These are phyloP conservation scores for Rhinoptilus africanus DNA, from an alignment of 2,113 vertebrate species.

Conservation along the genomic window DNA sequence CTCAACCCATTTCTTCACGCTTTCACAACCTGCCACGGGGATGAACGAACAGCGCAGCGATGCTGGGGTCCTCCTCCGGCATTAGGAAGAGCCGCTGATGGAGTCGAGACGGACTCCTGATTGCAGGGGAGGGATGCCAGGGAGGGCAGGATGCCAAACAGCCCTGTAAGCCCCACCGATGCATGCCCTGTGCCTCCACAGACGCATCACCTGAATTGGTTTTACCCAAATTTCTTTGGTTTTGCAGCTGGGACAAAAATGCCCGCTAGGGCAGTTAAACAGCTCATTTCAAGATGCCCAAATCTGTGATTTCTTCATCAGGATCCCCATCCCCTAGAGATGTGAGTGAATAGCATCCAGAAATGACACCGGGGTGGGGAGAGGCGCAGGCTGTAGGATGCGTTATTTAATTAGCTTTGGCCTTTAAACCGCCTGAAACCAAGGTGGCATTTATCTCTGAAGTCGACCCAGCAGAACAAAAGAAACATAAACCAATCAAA, in stretches of 20 bases:
- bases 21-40: background rate
- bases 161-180: background rate
- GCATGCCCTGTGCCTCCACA: rapidly evolving
- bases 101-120: background rate
- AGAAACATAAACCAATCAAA: background rate
- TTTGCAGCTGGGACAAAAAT: background rate
- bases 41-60: background rate
- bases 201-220: rapidly evolving
- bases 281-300: background rate
- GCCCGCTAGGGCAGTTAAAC: background rate
- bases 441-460: background rate
- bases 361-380: background rate
- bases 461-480: background rate
- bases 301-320: rapidly evolving
- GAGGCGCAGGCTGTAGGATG: background rate
- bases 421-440: background rate
- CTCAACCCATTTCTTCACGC: background rate
- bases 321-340: too few species aligned
- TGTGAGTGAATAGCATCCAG: background rate
- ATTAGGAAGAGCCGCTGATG: background rate
- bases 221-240: background rate
- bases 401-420: conserved; percentile 31
- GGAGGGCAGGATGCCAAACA: background rate
- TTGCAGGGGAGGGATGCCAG: background rate
- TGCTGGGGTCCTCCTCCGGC: background rate